phyloP scores from a whole-genome alignment of 2,797 vertebrate species.

The Bovichtus variegatus region DNA sequence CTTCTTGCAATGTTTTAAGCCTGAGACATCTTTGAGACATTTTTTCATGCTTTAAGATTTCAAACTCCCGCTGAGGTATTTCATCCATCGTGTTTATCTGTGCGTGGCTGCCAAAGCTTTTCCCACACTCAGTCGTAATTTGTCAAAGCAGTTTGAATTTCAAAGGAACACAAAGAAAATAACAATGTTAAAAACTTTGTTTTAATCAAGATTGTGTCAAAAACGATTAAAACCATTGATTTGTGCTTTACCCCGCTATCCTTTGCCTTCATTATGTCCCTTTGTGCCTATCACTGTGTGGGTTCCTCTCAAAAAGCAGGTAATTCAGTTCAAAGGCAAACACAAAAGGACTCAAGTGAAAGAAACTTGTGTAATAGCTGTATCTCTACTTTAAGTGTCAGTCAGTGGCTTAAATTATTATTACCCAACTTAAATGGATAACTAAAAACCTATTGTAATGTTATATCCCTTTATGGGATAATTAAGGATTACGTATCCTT shows the following conservation, averaged over 20 bases:
- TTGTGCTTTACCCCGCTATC: constrained; percentile 14
- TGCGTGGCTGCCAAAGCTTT: constrained; percentile 30
- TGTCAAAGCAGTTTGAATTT: constrained; percentile 49
- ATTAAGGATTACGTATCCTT: constrained; percentile 2
- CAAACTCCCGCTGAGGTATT: constrained; percentile 44
- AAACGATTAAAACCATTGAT: constrained; percentile 29
- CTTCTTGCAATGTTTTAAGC: constrained; percentile 13
- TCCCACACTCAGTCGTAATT: constrained; percentile 38
- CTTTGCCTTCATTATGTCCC: constrained; percentile 22
- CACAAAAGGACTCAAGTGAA: constrained; percentile 44
- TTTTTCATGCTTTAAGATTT: constrained; percentile 40
- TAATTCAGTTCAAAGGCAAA: constrained; percentile 47
- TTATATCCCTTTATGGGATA: constrained; percentile 4
- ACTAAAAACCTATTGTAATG: constrained; percentile 11
- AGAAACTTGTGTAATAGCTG: constrained; percentile 14
- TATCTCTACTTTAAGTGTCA: constrained; percentile 27
- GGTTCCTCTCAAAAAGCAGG: constrained; percentile 27
- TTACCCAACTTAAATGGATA: constrained; percentile 14
- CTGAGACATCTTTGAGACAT: constrained; percentile 12
- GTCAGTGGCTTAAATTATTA: constrained; percentile 23
- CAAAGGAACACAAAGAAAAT: constrained; percentile 45
- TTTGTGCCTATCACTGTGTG: constrained; percentile 16
- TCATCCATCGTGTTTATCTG: constrained; percentile 47
- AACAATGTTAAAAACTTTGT: constrained; percentile 32
- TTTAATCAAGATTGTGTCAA: constrained; percentile 42